phyloP scores from a whole-genome alignment of 2,113 vertebrate species.

The Campylomormyrus tamandua region DNA sequence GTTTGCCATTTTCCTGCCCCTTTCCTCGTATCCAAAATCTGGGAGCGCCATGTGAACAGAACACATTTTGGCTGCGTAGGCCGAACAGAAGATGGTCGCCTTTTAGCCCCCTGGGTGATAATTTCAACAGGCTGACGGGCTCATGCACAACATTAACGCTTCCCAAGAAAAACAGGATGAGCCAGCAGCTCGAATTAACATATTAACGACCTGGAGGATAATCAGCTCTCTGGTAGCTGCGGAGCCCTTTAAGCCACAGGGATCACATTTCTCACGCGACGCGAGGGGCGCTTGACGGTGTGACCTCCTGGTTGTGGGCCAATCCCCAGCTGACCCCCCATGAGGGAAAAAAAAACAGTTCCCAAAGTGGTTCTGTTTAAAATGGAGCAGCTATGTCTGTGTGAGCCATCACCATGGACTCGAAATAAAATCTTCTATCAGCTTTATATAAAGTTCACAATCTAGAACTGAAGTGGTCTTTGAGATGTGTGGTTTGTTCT shows the following conservation, averaged over 20 bases:
- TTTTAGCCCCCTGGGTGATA: not conserved
- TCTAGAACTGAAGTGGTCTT: not conserved
- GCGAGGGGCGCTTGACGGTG: not conserved
- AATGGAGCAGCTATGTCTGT: not conserved
- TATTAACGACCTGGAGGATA: not conserved
- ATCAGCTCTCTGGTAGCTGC: not conserved
- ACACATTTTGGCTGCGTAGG: not conserved
- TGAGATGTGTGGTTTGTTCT: not conserved
- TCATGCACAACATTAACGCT: not conserved
- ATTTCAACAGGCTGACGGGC: not conserved
- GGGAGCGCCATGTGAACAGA: not conserved
- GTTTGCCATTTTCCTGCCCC: constrained; percentile 21
- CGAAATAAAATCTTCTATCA: not conserved
- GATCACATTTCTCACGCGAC: not conserved
- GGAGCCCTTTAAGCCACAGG: not conserved
- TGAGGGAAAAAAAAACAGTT: not conserved
- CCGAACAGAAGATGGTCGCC: not conserved
- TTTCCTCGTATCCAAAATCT: not conserved
- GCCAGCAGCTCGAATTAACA: not conserved
- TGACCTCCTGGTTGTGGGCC: not conserved
- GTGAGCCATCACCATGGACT: not conserved
- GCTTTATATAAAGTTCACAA: not conserved
- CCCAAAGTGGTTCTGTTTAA: not conserved
- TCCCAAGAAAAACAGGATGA: not conserved
- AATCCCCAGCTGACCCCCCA: not conserved